phyloP scores from a whole-genome alignment of 2,113 vertebrate species.

The Peromyscus leucopus region DNA sequence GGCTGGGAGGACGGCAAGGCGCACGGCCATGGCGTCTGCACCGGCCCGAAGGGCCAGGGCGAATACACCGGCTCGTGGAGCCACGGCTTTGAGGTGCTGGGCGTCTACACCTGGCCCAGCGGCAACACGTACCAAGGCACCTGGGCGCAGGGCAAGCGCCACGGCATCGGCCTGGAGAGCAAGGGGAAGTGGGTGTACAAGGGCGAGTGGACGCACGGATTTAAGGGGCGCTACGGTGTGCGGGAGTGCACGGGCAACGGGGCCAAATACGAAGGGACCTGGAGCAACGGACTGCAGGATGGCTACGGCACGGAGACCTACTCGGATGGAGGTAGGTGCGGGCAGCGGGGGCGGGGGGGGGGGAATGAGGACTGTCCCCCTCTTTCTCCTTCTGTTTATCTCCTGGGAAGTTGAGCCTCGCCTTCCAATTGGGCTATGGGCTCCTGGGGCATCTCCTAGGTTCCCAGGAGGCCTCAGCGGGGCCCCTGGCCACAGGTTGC shows the following conservation, averaged over 20 bases:
- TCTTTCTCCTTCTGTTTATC: slow-evolving; percentile 29
- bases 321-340: slow-evolving; percentile 96
- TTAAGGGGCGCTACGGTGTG: slow-evolving; percentile 99
- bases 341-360: background rate
- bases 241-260: slow-evolving; percentile 96
- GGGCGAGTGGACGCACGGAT: slow-evolving; percentile 99
- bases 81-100: slow-evolving; percentile 99
- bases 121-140: slow-evolving; percentile 99
- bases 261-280: slow-evolving; percentile 98
- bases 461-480: slow-evolving; percentile 21
- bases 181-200: slow-evolving; percentile 99
- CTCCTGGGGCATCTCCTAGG: slow-evolving; percentile 3
- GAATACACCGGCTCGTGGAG: slow-evolving; percentile 99
- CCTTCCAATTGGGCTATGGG: background rate
- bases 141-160: slow-evolving; percentile 99
- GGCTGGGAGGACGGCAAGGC: slow-evolving; percentile 99
- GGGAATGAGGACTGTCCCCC: background rate
- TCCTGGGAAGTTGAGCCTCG: slow-evolving; percentile 68
- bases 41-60: slow-evolving; percentile 99
- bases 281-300: slow-evolving; percentile 99
- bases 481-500: slow-evolving; percentile 85
- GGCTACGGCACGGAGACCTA: slow-evolving; percentile 99
- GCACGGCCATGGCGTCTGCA: slow-evolving; percentile 99
- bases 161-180: slow-evolving; percentile 97
- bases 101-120: slow-evolving; percentile 99